Conservation (phyloP, 2,113 vertebrate genomes). For the Clarias magur region DNA sequence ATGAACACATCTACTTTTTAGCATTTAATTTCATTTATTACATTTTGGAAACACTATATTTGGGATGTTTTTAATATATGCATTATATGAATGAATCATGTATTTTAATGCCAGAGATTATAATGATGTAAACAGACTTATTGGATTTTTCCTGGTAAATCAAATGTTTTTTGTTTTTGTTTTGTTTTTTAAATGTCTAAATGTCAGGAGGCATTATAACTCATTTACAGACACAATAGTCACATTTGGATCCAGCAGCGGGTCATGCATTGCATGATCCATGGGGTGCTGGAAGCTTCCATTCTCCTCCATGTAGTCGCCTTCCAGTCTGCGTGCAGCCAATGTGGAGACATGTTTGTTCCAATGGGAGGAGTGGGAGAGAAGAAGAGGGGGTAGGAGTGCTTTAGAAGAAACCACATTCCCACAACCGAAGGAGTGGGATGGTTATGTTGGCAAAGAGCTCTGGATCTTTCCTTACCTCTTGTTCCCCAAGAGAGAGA, state of each 20-base stretch:
- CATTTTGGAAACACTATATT: neutral
- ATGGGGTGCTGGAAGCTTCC: conserved; percentile 14
- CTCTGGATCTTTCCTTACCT: conserved; percentile 44
- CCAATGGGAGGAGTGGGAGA: conserved; percentile 39
- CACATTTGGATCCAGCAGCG: conserved; percentile 30
- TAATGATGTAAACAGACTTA: neutral
- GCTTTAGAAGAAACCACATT: conserved; percentile 63
- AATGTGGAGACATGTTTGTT: conserved; percentile 55
- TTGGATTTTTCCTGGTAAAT: neutral
- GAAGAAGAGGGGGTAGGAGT: conserved; percentile 22
- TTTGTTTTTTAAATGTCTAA: conserved; percentile 12
- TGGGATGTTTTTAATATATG: neutral
- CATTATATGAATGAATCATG: neutral
- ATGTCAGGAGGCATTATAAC: conserved; percentile 4
- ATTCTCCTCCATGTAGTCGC: conserved; percentile 37
- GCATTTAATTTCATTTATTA: neutral
- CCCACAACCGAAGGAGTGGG: conserved; percentile 57
- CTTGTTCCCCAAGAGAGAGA: conserved; percentile 16
- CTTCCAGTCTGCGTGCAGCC: conserved; percentile 44
- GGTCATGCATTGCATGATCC: conserved; percentile 28
- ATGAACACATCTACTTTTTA: neutral
- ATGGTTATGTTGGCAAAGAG: conserved; percentile 53
- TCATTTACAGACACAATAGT: conserved; percentile 13
- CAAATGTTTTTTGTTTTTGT: neutral
- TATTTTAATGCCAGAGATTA: neutral